phyloP scores from a whole-genome alignment of 2,797 vertebrate genomes.

The Lacerta viridis region DNA sequence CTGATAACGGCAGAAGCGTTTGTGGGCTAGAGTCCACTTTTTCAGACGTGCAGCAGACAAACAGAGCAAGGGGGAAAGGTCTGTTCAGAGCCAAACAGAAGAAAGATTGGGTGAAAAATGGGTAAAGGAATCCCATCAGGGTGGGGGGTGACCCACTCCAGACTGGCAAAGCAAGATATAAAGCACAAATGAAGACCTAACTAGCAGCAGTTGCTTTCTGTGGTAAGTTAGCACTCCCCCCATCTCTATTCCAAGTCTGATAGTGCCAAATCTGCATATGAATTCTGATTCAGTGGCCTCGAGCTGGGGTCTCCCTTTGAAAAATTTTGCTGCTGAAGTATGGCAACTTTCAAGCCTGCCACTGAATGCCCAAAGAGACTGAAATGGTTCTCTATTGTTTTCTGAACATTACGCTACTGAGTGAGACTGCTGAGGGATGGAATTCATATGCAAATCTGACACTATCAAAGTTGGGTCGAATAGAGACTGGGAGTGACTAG shows the following conservation, averaged over 20 bases:
- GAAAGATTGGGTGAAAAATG: neutral
- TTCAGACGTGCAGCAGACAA: neutral
- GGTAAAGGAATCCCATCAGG: neutral
- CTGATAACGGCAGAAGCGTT: neutral
- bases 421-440: neutral
- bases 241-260: neutral
- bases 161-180: neutral
- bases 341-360: slow-evolving; percentile 19
- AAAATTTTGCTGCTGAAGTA: neutral
- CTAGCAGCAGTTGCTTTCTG: slow-evolving; percentile 5
- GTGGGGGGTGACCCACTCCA: neutral
- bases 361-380: neutral
- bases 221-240: neutral
- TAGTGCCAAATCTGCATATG: slow-evolving; percentile 28
- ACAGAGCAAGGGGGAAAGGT: neutral
- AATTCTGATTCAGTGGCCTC: neutral
- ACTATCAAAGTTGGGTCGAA: slow-evolving; percentile 11
- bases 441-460: slow-evolving; percentile 40
- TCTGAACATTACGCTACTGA: neutral
- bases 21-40: neutral
- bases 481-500: slow-evolving; percentile 3
- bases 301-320: slow-evolving; percentile 5
- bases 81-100: neutral
- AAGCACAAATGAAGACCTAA: slow-evolving; percentile 5
- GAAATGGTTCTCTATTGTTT: neutral